phyloP scores from a whole-genome alignment of 2,888 invertebrate genomes.

The Megaustenia siamemsis region DNA sequence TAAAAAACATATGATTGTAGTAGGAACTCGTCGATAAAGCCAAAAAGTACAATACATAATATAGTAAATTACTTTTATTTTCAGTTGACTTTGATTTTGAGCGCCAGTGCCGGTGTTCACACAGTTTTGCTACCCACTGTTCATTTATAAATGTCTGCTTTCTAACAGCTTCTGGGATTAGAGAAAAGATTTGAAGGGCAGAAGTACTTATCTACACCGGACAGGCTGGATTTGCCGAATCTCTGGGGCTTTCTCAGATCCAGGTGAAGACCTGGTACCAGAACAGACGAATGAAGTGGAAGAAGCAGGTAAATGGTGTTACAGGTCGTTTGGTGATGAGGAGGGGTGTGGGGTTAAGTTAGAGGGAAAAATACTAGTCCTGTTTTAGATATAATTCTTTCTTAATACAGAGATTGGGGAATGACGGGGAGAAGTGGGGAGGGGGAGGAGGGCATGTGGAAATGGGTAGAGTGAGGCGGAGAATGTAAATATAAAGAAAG shows the following conservation, averaged over 20 bases:
- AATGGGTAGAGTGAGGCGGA: neutral
- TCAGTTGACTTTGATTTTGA: too few relatives aligned
- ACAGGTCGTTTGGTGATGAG: too few relatives aligned
- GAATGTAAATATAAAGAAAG: too few relatives aligned
- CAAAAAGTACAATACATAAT: too few relatives aligned
- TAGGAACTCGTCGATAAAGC: too few relatives aligned
- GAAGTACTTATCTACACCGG: constrained; percentile 81
- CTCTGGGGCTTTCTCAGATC: constrained; percentile 80
- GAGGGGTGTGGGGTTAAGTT: too few relatives aligned
- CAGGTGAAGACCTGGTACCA: constrained; percentile 82
- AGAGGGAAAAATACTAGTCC: too few relatives aligned
- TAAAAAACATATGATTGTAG: too few relatives aligned
- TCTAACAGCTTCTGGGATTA: constrained; percentile 51
- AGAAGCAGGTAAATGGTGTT: constrained; percentile 78
- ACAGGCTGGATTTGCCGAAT: constrained; percentile 80
- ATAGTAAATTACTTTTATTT: too few relatives aligned
- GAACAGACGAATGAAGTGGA: constrained; percentile 82
- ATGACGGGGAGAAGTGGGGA: neutral
- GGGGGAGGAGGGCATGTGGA: neutral
- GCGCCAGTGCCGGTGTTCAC: too few relatives aligned
- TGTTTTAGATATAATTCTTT: neutral
- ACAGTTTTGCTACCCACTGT: too few relatives aligned
- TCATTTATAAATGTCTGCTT: neutral
- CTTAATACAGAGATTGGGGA: too few relatives aligned
- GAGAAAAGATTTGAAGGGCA: constrained; percentile 79